Conservation (phyloP, 1,140 invertebrate genomes). For the Drosophila subobscura region DNA sequence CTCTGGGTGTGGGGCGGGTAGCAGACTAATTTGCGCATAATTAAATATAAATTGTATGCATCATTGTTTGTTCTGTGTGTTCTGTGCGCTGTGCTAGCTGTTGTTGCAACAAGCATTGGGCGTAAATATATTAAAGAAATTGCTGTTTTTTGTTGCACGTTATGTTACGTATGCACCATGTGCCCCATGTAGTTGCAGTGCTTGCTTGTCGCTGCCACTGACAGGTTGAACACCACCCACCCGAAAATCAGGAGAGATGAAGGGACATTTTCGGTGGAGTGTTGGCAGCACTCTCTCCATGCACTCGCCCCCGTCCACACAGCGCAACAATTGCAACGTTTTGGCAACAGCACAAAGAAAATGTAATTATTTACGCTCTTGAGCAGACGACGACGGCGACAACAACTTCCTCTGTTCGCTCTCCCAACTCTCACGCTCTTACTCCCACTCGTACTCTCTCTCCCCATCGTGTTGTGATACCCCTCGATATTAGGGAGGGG, state of each 20-base stretch:
- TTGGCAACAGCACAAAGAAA: conserved; percentile 80
- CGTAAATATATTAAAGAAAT: conserved; percentile 82
- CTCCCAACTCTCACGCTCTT: neutral
- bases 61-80: conserved; percentile 67
- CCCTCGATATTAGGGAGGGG: too few relatives aligned
- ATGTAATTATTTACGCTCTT: conserved; percentile 82
- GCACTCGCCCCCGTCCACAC: too few relatives aligned
- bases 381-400: conserved; percentile 61
- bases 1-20: conserved; percentile 4
- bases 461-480: too few relatives aligned
- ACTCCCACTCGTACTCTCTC: neutral
- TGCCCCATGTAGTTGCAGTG: conserved; percentile 56
- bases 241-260: conserved; percentile 17
- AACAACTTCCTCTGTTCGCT: conserved; percentile 37
- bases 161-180: conserved; percentile 66
- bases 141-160: conserved; percentile 41
- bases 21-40: conserved; percentile 79
- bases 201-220: conserved; percentile 43
- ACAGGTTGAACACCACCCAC: conserved; percentile 41
- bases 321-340: conserved; percentile 68
- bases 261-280: conserved; percentile 7
- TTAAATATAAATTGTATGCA: conserved; percentile 81
- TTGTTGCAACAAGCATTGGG: conserved; percentile 72
- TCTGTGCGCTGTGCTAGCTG: conserved; percentile 5
- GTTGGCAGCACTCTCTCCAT: conserved; percentile 6